phyloP scores from a whole-genome alignment of 2,113 vertebrate genomes.

The Xiphophorus hellerii region DNA sequence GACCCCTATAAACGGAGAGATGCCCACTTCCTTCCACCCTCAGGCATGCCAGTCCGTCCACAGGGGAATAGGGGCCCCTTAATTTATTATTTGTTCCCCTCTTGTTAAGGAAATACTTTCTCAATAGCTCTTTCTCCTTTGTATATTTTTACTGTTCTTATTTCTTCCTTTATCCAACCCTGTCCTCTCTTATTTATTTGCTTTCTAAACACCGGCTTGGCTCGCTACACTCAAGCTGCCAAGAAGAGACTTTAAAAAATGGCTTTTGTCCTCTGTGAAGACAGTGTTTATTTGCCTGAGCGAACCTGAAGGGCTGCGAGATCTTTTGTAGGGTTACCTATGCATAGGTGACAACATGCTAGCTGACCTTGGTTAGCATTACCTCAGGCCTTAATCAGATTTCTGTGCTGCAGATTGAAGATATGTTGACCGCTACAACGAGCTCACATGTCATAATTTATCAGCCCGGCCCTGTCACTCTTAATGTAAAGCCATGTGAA shows the following conservation, averaged over 20 bases:
- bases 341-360: slow-evolving; percentile 67
- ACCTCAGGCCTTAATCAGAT: slow-evolving; percentile 73
- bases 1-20: slow-evolving; percentile 68
- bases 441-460: slow-evolving; percentile 73
- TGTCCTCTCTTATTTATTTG: slow-evolving; percentile 79
- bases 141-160: slow-evolving; percentile 81
- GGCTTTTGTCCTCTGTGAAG: slow-evolving; percentile 62
- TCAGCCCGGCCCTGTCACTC: slow-evolving; percentile 64
- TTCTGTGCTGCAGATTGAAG: slow-evolving; percentile 62
- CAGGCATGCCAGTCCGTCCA: slow-evolving; percentile 58
- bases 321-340: slow-evolving; percentile 61
- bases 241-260: slow-evolving; percentile 73
- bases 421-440: slow-evolving; percentile 60
- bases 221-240: slow-evolving; percentile 56
- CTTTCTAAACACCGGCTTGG: slow-evolving; percentile 74
- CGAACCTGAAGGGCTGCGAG: slow-evolving; percentile 67
- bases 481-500: slow-evolving; percentile 62
- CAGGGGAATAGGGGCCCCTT: slow-evolving; percentile 59
- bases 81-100: slow-evolving; percentile 77
- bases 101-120: slow-evolving; percentile 81
- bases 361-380: slow-evolving; percentile 67
- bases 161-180: slow-evolving; percentile 73
- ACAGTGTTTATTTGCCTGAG: slow-evolving; percentile 80
- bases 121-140: slow-evolving; percentile 73
- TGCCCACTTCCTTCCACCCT: slow-evolving; percentile 71